Percentiles rank a stretch among this genome's conserved stretches.
Conservation (phyloP, 2,888 invertebrate genomes). For the Athalia circularis region DNA sequence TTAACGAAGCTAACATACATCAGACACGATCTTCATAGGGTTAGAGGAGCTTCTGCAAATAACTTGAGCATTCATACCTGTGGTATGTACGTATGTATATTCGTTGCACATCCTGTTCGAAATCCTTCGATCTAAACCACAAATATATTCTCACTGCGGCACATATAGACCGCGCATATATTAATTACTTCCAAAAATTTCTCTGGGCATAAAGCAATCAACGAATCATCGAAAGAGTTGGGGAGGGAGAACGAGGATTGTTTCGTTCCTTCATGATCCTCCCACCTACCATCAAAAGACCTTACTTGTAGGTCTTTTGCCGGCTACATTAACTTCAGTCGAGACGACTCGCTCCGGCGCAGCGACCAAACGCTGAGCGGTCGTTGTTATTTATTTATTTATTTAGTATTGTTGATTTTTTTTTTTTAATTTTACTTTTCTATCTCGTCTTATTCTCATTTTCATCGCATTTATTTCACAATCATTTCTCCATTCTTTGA, state of each 20-base stretch:
- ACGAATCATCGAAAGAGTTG: slow-evolving; percentile 29
- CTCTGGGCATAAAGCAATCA: neutral
- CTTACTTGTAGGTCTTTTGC: slow-evolving; percentile 53
- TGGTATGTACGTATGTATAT: neutral
- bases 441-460: neutral
- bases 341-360: slow-evolving; percentile 42
- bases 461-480: neutral
- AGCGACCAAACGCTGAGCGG: slow-evolving; percentile 38
- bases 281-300: slow-evolving; percentile 56
- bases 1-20: no score
- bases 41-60: neutral
- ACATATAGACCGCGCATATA: neutral
- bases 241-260: slow-evolving; percentile 38
- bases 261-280: slow-evolving; percentile 56
- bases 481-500: neutral
- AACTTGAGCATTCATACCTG: neutral
- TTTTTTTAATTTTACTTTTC: slow-evolving; percentile 19
- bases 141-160: neutral
- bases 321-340: slow-evolving; percentile 37
- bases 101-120: neutral
- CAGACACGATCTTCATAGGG: no score
- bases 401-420: neutral
- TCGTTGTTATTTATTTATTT: neutral
- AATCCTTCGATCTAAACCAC: neutral
- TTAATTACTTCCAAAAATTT: slow-evolving; percentile 8